Percentiles rank a stretch among this genome's conserved stretches.
These are phyloP conservation scores for Mythimna vitellina DNA, from an alignment of 2,888 invertebrate species.

Conservation along the genomic window DNA sequence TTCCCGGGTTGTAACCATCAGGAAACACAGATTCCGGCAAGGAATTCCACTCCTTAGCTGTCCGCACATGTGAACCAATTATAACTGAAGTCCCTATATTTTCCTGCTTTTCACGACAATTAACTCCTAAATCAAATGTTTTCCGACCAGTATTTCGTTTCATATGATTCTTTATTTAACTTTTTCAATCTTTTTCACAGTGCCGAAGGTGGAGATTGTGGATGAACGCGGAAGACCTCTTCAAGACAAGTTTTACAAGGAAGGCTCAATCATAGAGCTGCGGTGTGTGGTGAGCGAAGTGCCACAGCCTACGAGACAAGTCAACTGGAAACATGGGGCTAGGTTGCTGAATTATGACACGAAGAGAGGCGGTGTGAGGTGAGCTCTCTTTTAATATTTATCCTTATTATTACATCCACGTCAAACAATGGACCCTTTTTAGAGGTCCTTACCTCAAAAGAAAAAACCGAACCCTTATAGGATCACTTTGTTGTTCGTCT, in stretches of 20 bases:
- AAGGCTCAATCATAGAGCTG: constrained; percentile 95
- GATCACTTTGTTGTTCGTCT: too few relatives aligned
- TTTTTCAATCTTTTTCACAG: constrained; percentile 81
- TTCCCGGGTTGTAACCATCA: too few relatives aligned
- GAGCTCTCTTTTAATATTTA: constrained; percentile 60
- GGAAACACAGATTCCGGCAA: too few relatives aligned
- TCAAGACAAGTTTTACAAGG: constrained; percentile 95
- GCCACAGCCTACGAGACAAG: constrained; percentile 93
- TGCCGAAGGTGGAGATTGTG: constrained; percentile 95
- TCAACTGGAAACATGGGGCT: constrained; percentile 94
- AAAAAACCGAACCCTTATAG: too few relatives aligned
- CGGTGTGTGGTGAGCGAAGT: constrained; percentile 95
- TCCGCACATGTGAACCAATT: too few relatives aligned
- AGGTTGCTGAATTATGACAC: constrained; percentile 95
- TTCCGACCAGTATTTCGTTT: not conserved
- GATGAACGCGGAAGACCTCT: constrained; percentile 94
- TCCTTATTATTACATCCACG: too few relatives aligned
- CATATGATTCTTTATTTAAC: constrained; percentile 1
- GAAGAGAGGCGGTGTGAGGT: constrained; percentile 95
- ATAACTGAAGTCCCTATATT: too few relatives aligned
- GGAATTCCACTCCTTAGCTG: too few relatives aligned
- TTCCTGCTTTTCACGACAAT: too few relatives aligned
- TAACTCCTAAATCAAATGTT: not conserved
- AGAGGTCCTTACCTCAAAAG: too few relatives aligned
- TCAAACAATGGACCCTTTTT: too few relatives aligned